Evolutionary conservation across 2,113 vertebrate species (phyloP), one percentile per base, ranked within the genome.

Genomic region (Pangasianodon hypophthalmus): DNA sequence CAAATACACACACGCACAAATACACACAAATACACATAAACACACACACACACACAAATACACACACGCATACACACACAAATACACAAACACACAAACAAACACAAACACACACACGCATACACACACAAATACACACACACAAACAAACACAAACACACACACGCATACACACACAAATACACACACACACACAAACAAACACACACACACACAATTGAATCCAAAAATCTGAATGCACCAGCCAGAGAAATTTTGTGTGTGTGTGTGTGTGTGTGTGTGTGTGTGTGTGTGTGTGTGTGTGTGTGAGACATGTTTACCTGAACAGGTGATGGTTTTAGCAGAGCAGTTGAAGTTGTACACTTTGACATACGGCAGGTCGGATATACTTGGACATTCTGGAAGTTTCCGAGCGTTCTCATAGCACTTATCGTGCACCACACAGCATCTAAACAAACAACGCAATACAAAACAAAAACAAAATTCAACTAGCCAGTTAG

Each of bases 351-450:
- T 94, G 94, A 52, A 96, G 0, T 37, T 41, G 84, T 98, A 99
- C 0, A 0, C 0, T 0, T 96, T 67, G 0, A 97, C 93, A 86
- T 99, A 97, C 0, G 98, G 97, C 54, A 96, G 96, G 92, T 98
- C 96, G 6, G 88, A 0, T 0, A 97, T 0, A 81, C 11, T 84
- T 0, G 0, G 89, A 80, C 98, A 99, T 2, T 91, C 89, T 0
- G 94, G 10, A 4, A 89, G 0, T 6, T 90, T 24, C 75, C 54
- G 75, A 90, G 95, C 95, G 0, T 67, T 0, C 0, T 0, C 0
- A 11, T 98, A 99, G 93, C 98, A 99, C 0, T 89, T 0, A 62
- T 99, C 98, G 0, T 99, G 98, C 6, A 3, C 56, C 58, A 96
- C 88, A 82, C 98, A 99, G 93, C 98, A 99, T 90, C 98, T 96